These are phyloP conservation scores for Exocentrus adspersus DNA, from an alignment of 2,888 invertebrate species.

Conservation along the genomic window DNA sequence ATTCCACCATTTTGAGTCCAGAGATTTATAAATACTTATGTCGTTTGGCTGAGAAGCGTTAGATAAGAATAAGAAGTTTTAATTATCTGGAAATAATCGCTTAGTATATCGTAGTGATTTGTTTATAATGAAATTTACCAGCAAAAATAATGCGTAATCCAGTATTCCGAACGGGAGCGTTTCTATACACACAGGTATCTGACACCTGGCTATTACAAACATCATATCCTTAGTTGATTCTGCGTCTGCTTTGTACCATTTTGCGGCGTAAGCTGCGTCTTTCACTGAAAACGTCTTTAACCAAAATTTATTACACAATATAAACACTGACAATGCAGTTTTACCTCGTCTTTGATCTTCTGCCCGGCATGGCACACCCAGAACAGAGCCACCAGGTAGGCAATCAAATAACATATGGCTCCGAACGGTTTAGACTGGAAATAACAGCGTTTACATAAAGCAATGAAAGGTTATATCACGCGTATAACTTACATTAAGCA, in stretches of 20 bases:
- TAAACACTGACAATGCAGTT: background rate
- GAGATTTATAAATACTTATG: background rate
- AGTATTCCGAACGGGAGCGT: constrained; percentile 3
- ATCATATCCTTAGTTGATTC: background rate
- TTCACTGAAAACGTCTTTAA: constrained; percentile 15
- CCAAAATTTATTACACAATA: background rate
- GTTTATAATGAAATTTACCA: background rate
- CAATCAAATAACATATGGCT: background rate
- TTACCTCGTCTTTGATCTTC: constrained; percentile 20
- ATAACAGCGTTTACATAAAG: too few relatives aligned
- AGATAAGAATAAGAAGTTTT: constrained; percentile 23
- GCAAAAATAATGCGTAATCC: background rate
- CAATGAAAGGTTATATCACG: background rate
- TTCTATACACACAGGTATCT: background rate
- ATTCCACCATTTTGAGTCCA: background rate
- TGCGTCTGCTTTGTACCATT: constrained; percentile 12
- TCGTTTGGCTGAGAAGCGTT: constrained; percentile 12
- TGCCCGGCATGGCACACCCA: constrained; percentile 16
- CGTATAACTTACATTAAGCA: constrained; percentile 19
- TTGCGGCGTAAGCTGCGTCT: background rate
- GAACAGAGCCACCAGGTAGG: constrained; percentile 15
- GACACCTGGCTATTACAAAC: constrained; percentile 13
- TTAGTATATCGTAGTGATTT: background rate
- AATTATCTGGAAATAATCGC: constrained; percentile 17
- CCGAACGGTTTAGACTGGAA: constrained; percentile 10